Evolutionary conservation across 2,888 invertebrate species (phyloP), one percentile per base, ranked within the genome.

Genomic region (Erynnis tages): DNA sequence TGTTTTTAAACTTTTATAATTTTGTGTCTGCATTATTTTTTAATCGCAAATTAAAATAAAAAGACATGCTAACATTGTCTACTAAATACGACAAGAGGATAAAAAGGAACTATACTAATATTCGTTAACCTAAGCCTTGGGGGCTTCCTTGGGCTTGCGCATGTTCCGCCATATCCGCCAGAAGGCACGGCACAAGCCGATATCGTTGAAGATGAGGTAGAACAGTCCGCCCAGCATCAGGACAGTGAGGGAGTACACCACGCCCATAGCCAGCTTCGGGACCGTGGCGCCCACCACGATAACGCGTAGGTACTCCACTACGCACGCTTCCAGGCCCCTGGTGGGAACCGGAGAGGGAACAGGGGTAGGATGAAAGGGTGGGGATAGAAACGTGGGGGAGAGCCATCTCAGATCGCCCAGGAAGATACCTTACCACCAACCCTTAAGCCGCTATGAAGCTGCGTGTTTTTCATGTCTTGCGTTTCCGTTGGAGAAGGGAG

Each of bases 141-240:
- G 30, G 7, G 48, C 19, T 11, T 17, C 25, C 3, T 52, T 67
- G 0, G 76, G 67, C 52, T 71, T 80, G 61, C 61, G 69, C 82
- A 87, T 82, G 43, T 80, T 83, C 50, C 69, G 64, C 96, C 96
- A 97, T 25, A 95, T 85, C 72, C 93, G 91, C 78, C 93, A 93
- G 45, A 95, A 90, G 0, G 93, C 91, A 25, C 79, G 65, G 14
- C 92, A 91, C 55, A 97, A 82, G 11, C 97, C 97, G 57, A 95
- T 92, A 69, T 95, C 95, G 61, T 93, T 93, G 77, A 94, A 93
- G 62, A 93, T 94, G 61, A 95, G 93, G 73, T 94, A 94, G 65
- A 94, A 91, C 69, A 74, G 69, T 58, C 72, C 73, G 62, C 73
- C 64, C 58, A 71, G 63, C 64, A 76, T 66, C 19, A 66, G 30